These are phyloP conservation scores for Sinocyclocheilus grahami DNA, from an alignment of 2,113 vertebrate species.

Conservation along the genomic window DNA sequence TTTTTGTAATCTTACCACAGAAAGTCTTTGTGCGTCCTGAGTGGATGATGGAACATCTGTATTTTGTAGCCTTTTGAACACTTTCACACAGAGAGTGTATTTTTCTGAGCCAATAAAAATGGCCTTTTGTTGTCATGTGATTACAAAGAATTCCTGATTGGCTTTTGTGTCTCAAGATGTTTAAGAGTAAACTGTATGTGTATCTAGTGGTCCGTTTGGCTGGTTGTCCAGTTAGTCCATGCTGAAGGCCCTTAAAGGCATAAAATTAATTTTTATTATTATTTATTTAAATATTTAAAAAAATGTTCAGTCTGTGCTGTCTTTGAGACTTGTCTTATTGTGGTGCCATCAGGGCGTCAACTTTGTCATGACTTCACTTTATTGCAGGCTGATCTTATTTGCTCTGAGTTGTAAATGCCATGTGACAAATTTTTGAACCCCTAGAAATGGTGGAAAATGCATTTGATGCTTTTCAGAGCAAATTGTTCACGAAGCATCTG, in stretches of 20 bases:
- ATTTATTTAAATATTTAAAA: neutral
- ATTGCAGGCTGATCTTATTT: neutral
- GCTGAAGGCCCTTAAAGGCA: neutral
- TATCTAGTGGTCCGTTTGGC: neutral
- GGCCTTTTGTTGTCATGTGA: neutral
- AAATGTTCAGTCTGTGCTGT: neutral
- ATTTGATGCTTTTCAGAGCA: neutral
- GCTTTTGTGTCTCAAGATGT: neutral
- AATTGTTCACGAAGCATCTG: neutral
- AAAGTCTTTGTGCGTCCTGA: neutral
- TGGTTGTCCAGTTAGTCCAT: neutral
- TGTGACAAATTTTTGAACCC: neutral
- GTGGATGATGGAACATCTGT: neutral
- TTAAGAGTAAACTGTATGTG: neutral
- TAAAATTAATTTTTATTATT: neutral
- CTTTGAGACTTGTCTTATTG: neutral
- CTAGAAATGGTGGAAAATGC: neutral
- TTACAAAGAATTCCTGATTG: neutral
- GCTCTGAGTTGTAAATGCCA: neutral
- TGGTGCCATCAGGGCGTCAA: neutral
- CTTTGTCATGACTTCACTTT: neutral
- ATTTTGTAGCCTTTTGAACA: constrained; percentile 1
- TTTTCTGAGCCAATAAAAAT: neutral
- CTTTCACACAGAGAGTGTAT: neutral
- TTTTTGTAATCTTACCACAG: constrained; percentile 31